Evolutionary conservation across 2,797 vertebrate species (phyloP).

Genomic region (Lagodon rhomboides): DNA sequence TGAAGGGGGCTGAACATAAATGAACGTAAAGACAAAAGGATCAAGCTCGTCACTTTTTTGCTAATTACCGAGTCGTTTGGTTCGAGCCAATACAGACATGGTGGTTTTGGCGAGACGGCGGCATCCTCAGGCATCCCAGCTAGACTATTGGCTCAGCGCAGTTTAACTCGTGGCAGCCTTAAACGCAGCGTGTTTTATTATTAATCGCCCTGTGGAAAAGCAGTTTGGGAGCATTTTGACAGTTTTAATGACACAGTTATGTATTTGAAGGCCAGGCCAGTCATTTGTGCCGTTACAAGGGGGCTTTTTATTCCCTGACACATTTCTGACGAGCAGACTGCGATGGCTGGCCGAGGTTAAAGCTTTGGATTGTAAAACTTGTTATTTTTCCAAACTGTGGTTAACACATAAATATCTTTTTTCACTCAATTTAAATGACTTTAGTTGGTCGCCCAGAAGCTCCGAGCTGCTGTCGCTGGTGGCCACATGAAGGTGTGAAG

Average conservation of each 20-base stretch:
- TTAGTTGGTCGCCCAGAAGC: constrained; percentile 23
- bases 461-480: constrained; percentile 16
- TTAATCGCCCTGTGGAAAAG: constrained; percentile 67
- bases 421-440: constrained; percentile 24
- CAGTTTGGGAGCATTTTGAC: constrained; percentile 63
- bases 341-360: constrained; percentile 19
- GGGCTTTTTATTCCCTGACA: constrained; percentile 48
- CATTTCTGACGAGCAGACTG: constrained; percentile 44
- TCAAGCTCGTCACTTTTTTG: constrained; percentile 70
- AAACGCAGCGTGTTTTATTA: constrained; percentile 64
- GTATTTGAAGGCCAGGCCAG: constrained; percentile 54
- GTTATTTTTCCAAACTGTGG: constrained; percentile 32
- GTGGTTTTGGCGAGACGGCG: constrained; percentile 58
- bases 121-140: constrained; percentile 64
- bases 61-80: constrained; percentile 74
- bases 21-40: constrained; percentile 66
- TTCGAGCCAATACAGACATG: constrained; percentile 55
- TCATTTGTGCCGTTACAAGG: constrained; percentile 56
- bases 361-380: constrained; percentile 36
- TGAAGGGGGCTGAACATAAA: constrained; percentile 43
- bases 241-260: constrained; percentile 66
- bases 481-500: constrained; percentile 30
- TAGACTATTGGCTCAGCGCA: constrained; percentile 52
- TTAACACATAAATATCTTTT: constrained; percentile 29
- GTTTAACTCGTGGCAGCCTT: constrained; percentile 57